Base-by-base conservation (phyloP, 2,113 vertebrate genomes). In the Spea multiplicata region DNA sequence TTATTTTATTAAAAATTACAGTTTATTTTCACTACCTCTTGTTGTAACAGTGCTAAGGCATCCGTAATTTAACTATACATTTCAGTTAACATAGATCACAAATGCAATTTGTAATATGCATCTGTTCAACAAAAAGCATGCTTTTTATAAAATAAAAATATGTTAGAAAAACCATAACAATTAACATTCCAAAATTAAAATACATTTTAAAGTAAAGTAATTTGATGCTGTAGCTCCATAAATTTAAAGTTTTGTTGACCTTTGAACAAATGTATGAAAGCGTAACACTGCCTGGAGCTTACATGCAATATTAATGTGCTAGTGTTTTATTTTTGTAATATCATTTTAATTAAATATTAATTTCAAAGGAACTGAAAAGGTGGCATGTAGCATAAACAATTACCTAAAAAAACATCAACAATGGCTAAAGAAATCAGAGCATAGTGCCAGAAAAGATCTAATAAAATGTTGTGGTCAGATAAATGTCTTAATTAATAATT, bases 301-400 rank as follows among this genome's bases (percentile, higher is more conserved):
- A 66, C 78, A 80, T 80, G 71, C 50, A 80, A 80, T 80, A 80
- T 80, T 80, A 74, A 80, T 80, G 55, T 61, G 71, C 71, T 67
- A 53, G 78, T 80, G 78, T 80, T 80, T 80, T 80, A 80, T 80
- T 80, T 80, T 80, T 80, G 78, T 80, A 80, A 80, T 80, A 80
- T 80, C 78, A 80, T 74, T 80, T 80, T 80, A 71, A 80, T 80
- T 80, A 80, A 80, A 80, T 80, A 80, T 80, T 80, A 74, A 80
- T 80, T 80, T 80, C 64, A 73, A 74, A 80, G 78, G 78, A 80
- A 74, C 62, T 52, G 78, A 80, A 80, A 59, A 80, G 78, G 78
- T 80, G 78, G 71, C 78, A 80, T 80, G 78, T 80, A 80, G 78
- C 71, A 80, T 74, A 74, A 80, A 80, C 74, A 71, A 80, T 80